Percentiles rank a stretch among this genome's conserved stretches.
These are phyloP conservation scores for Sinocyclocheilus anshuiensis DNA, from an alignment of 2,113 vertebrate genomes.

Conservation along the genomic window DNA sequence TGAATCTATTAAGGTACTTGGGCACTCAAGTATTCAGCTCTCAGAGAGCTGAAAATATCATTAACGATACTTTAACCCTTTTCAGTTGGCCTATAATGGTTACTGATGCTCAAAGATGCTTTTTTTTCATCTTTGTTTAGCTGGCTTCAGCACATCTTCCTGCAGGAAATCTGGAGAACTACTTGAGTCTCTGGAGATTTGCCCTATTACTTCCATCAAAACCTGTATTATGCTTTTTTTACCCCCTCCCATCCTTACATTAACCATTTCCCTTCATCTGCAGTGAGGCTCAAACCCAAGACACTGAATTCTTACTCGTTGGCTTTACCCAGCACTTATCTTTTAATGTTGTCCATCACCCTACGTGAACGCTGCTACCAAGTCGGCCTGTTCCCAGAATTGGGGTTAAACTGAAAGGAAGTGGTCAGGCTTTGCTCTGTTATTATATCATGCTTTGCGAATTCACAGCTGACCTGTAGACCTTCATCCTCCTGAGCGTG, in stretches of 20 bases:
- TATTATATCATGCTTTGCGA: slow-evolving; percentile 1
- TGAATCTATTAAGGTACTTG: slow-evolving; percentile 48
- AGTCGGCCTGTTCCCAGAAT: slow-evolving; percentile 10
- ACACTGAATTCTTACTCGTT: slow-evolving; percentile 36
- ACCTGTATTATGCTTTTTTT: slow-evolving; percentile 25
- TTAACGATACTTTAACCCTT: slow-evolving; percentile 43
- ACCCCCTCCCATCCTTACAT: background rate
- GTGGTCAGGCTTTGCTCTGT: background rate
- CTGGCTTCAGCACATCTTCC: slow-evolving; percentile 6
- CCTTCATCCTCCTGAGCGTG: slow-evolving; percentile 22
- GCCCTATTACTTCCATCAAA: slow-evolving; percentile 27
- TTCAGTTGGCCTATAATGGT: slow-evolving; percentile 40
- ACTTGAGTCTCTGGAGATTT: slow-evolving; percentile 28
- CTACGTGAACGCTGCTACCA: slow-evolving; percentile 20
- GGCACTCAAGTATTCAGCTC: slow-evolving; percentile 27
- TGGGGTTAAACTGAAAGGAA: slow-evolving; percentile 31
- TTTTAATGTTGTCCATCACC: slow-evolving; percentile 64
- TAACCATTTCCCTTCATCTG: background rate
- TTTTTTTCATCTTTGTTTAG: background rate
- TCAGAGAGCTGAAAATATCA: slow-evolving; percentile 35
- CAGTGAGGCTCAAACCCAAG: slow-evolving; percentile 35
- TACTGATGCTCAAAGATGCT: background rate
- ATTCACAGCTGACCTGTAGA: slow-evolving; percentile 1
- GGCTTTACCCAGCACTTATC: slow-evolving; percentile 54
- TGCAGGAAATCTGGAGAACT: background rate